Base-by-base conservation (phyloP, 1,140 invertebrate species). In the Zaprionus camerounensis region DNA sequence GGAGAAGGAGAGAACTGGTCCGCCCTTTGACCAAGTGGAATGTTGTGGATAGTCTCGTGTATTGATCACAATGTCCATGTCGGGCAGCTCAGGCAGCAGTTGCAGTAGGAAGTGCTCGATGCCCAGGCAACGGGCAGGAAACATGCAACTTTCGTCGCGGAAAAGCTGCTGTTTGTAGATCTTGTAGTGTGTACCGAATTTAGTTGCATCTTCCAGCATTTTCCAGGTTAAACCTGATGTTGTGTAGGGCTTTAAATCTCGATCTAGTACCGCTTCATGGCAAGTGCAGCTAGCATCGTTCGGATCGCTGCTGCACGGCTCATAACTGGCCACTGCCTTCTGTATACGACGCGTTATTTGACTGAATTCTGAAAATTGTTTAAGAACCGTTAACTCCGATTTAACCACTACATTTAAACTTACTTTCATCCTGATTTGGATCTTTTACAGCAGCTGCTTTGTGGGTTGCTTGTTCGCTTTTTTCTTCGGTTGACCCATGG, bases 1-100 rank as follows among this genome's bases (percentile, higher is more conserved):
- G 93, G 98, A 99, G 88, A 99, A 99, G 9, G 98, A 99, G 92
- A 99, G 97, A 26, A 99, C 94, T 22, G 98, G 98, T 41, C 95
- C 87, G 7, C 67, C 44, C 20, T 75, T 74, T 87, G 77, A 76
- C 94, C 93, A 2, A 64, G 68, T 15, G 41, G 31, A 44, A 28
- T 79, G 80, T 94, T 99, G 97, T 15, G 98, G 98, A 96, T 97
- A 99, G 93, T 99, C 98, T 71, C 97, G 94, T 0, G 96, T 97
- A 92, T 99, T 99, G 2, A 99, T 93, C 36, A 98, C 94, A 57
- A 99, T 93, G 92, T 99, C 98, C 94, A 97, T 96, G 91, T 99
- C 95, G 4, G 97, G 95, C 57, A 98, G 88, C 69, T 96, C 93
- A 5, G 95, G 93, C 12, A 98, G 91, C 49, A 96, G 85, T 76